Base-by-base conservation (phyloP, 2,888 invertebrate genomes). In the Diploptera punctata region DNA sequence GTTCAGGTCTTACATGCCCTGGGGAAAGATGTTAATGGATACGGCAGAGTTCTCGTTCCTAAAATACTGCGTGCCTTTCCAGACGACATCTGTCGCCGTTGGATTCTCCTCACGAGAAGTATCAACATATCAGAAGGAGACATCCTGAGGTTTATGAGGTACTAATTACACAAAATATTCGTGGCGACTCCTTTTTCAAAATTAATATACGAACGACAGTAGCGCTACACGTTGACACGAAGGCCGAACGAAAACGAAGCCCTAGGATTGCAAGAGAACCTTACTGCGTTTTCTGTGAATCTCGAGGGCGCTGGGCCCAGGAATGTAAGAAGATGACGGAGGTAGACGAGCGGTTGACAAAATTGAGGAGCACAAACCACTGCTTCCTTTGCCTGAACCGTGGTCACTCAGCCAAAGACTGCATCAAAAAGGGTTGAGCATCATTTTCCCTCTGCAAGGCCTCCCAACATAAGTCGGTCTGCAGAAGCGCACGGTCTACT, bases 361-460 rank as follows among this genome's bases (percentile, higher is more conserved):
- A 33, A 62, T 10, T 31, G 26, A 33, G 18, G 33, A 31, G 4
- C 18, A 33, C 33, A n/a, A 62, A 62, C 33, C 62, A 18, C 18
- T 62, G 62, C 16, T 62, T 33, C 31, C 29, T 62, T 62, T 62
- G 62, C 33, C 19, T 62, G 33, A 62, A 62, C 31, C 38, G 33
- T 13, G 5, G 33, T n/a, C 33, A 62, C 2, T 1, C 33, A 10
- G 33, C 26, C 18, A 31, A 9, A 33, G 18, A 31, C 10, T 31
- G 62, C 19, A 19, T 31, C 2, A 62, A 33, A 10, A 62, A 62
- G 33, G 19, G 33, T 19, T 31, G n/a, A n/a, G 54, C 26, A 19
- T 24, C 7, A 18, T 62, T 31, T 33, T 5, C 31, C 2, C 5
- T 31, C 16, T 62, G 62, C 33, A 62, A 62, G 26, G 5, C 5